A percentile compares a stretch with the other conserved stretches of the same genome.
Conservation (phyloP, 2,797 vertebrate genomes). For the Rhabdomys pumilio region DNA sequence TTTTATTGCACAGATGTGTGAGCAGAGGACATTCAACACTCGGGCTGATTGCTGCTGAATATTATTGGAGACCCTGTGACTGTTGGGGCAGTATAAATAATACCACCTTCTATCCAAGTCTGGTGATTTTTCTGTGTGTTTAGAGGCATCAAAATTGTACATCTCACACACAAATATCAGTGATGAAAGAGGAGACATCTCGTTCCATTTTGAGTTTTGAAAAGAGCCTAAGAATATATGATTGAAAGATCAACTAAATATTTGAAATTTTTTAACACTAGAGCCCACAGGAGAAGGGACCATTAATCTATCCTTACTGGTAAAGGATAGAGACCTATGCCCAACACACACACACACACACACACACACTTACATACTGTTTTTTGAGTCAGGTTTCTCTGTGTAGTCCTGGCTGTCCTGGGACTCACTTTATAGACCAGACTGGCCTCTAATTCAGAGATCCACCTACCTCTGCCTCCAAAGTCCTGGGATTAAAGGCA, state of each 20-base stretch:
- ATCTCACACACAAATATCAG: background rate
- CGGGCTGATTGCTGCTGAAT: background rate
- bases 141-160: background rate
- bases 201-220: slow-evolving; percentile 23
- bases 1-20: background rate
- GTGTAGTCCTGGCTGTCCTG: background rate
- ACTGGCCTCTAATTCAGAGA: background rate
- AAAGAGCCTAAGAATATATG: slow-evolving; percentile 21
- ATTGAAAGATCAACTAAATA: background rate
- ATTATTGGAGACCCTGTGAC: background rate
- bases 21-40: background rate
- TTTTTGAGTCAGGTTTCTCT: background rate
- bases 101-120: background rate
- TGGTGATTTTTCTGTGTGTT: slow-evolving; percentile 12
- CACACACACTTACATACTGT: background rate
- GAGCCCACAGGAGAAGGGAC: background rate
- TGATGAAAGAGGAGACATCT: slow-evolving; percentile 26
- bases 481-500: background rate
- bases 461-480: background rate
- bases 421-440: background rate
- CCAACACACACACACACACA: background rate
- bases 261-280: background rate
- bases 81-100: background rate
- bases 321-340: background rate
- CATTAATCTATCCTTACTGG: background rate